Conservation (phyloP, 1,140 invertebrate species). For the Trinorchestia longiramus region DNA sequence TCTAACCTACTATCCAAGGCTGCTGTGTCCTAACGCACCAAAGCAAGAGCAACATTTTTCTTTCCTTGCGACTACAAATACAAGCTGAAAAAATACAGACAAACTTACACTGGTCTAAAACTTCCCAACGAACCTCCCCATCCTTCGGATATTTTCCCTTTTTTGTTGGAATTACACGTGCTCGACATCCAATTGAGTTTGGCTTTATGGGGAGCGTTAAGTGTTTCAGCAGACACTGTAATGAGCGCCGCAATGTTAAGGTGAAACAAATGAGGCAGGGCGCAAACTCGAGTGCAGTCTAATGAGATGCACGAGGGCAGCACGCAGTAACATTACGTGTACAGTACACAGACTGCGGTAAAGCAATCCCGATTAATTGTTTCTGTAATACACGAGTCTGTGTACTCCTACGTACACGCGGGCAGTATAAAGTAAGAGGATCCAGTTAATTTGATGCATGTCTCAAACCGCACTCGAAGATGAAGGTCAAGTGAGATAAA, state of each 20-base stretch:
- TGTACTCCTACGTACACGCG: too few relatives aligned
- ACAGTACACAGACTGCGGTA: too few relatives aligned
- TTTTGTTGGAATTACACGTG: neutral
- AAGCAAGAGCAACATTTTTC: neutral
- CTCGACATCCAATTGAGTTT: constrained; percentile 7
- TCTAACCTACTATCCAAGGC: neutral
- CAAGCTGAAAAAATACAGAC: neutral
- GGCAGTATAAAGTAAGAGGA: too few relatives aligned
- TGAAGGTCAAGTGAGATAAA: too few relatives aligned
- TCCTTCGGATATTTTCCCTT: neutral
- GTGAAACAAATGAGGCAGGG: neutral
- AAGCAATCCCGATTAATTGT: too few relatives aligned
- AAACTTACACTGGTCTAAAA: neutral
- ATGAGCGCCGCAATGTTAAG: neutral
- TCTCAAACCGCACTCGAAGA: too few relatives aligned
- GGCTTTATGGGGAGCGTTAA: neutral
- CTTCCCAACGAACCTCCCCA: neutral
- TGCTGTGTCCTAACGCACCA: neutral
- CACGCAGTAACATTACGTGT: neutral
- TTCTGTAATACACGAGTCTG: too few relatives aligned
- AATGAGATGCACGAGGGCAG: neutral
- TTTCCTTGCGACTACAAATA: neutral
- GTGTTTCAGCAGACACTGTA: constrained; percentile 6
- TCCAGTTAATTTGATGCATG: too few relatives aligned
- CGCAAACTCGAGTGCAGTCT: neutral